Conservation (phyloP, 1,140 invertebrate genomes). For the Cryptotermes secundus region DNA sequence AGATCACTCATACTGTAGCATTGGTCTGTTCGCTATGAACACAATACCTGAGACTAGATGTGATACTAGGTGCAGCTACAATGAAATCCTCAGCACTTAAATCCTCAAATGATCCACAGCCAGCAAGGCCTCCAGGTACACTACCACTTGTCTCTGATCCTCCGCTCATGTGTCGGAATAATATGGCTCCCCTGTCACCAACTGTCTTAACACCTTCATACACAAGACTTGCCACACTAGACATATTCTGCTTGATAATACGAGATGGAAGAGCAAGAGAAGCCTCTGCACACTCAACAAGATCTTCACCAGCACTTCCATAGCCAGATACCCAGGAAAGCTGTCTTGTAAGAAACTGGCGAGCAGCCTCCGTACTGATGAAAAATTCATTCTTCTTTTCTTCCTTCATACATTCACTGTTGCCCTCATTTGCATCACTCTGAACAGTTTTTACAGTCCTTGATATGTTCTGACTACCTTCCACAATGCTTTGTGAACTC, state of each 20-base stretch:
- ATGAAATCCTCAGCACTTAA: slow-evolving; percentile 53
- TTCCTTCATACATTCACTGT: slow-evolving; percentile 49
- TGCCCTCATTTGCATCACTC: slow-evolving; percentile 41
- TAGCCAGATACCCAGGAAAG: slow-evolving; percentile 69
- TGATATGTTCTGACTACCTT: slow-evolving; percentile 1
- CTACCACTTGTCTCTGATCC: slow-evolving; percentile 64
- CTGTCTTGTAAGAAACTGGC: slow-evolving; percentile 68
- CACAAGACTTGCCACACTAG: slow-evolving; percentile 70
- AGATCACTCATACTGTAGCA: too few species aligned
- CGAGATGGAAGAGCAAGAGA: slow-evolving; percentile 43
- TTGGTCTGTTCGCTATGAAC: too few species aligned
- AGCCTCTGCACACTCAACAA: slow-evolving; percentile 64
- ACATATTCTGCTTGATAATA: slow-evolving; percentile 42
- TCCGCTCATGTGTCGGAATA: slow-evolving; percentile 71
- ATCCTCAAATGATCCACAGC: slow-evolving; percentile 56
- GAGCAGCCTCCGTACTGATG: slow-evolving; percentile 68
- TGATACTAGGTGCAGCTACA: slow-evolving; percentile 43
- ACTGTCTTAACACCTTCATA: slow-evolving; percentile 73
- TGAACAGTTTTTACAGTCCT: slow-evolving; percentile 38
- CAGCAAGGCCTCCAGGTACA: slow-evolving; percentile 38
- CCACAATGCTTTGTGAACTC: not conserved
- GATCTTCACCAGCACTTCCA: slow-evolving; percentile 59
- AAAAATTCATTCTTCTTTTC: slow-evolving; percentile 66
- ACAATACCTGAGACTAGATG: slow-evolving; percentile 46
- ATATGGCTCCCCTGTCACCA: slow-evolving; percentile 68